Base-by-base conservation (phyloP, 2,113 vertebrate genomes). In the Cebus imitator region DNA sequence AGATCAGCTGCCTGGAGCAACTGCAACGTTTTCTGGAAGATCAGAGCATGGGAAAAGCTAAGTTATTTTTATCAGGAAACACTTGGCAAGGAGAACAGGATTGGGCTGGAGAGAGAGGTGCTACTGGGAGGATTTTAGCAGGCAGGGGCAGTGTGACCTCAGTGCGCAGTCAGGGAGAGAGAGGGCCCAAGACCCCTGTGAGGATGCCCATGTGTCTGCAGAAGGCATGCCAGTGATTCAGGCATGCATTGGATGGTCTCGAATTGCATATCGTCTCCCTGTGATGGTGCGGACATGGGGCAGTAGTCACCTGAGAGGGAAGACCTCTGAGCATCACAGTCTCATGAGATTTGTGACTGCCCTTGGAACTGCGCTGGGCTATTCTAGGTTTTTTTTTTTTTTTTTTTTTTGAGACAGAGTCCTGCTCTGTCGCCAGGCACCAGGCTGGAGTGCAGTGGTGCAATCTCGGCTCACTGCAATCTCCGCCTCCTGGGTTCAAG, bases 171-270 rank as follows among this genome's bases (percentile, higher is more conserved):
- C 27, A 1, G 10, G 21, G 40, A 27, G 55, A 20, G 13, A 2
- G 8, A 1, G 23, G 16, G 37, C 50, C 43, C 45, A 4, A 8
- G 25, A 13, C 66, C 58, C 20, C 45, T 75, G 30, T 32, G 32
- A 4, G 25, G 37, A 27, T 0, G 0, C 52, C 16, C n/a, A 0
- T 2, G 2, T 37, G 58, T 35, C 72, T 48, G 11, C 37, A 35
- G 85, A 32, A 16, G 2, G 37, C 20, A 8, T 1, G 45, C 18
- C 40, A 66, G 13, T 61, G 82, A 40, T 40, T 3, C 50, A 20
- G 25, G 30, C 50, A 14, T 16, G 14, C 50, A 52, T 16, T 52
- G 50, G 50, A 52, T 16, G 5, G 70, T 13, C 50, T 66, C 27
- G 4, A 23, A 21, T 0, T 1, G 14, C 30, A 61, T 50, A 32